Conservation (phyloP, 2,113 vertebrate species). For the Falco punctatus region DNA sequence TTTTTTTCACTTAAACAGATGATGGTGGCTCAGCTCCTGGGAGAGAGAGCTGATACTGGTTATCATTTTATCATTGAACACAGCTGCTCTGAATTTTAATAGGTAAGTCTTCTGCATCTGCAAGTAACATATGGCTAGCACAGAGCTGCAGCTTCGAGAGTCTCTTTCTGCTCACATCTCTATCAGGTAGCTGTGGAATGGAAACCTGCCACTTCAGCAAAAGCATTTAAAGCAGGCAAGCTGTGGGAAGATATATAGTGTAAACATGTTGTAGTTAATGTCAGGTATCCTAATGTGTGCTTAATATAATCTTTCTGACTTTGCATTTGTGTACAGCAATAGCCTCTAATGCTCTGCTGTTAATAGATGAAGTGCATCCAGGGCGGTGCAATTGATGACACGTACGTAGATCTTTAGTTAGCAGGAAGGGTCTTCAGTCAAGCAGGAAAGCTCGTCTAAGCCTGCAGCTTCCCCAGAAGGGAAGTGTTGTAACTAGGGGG, state of each 20-base stretch:
- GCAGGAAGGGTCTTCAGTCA: not conserved
- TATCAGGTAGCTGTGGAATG: not conserved
- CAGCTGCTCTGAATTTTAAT: slow-evolving; percentile 65
- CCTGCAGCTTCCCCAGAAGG: not conserved
- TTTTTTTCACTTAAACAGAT: not conserved
- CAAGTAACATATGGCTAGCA: slow-evolving; percentile 52
- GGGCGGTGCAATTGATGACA: not conserved
- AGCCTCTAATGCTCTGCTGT: not conserved
- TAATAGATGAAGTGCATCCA: not conserved
- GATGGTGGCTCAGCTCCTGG: not conserved
- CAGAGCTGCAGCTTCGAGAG: slow-evolving; percentile 4
- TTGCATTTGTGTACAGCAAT: not conserved
- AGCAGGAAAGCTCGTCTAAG: not conserved
- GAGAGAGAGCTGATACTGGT: not conserved
- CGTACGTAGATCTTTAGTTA: not conserved
- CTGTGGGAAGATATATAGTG: not conserved
- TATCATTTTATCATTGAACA: slow-evolving; percentile 42
- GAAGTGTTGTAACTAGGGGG: not conserved
- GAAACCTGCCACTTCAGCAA: slow-evolving; percentile 13
- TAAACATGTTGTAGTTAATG: not conserved
- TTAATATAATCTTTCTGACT: not conserved
- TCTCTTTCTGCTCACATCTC: not conserved
- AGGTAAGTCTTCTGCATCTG: slow-evolving; percentile 33
- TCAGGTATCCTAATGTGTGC: not conserved
- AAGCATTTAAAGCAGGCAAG: not conserved